phyloP scores from a whole-genome alignment of 2,113 vertebrate species.

The Typhlomys cinereus region DNA sequence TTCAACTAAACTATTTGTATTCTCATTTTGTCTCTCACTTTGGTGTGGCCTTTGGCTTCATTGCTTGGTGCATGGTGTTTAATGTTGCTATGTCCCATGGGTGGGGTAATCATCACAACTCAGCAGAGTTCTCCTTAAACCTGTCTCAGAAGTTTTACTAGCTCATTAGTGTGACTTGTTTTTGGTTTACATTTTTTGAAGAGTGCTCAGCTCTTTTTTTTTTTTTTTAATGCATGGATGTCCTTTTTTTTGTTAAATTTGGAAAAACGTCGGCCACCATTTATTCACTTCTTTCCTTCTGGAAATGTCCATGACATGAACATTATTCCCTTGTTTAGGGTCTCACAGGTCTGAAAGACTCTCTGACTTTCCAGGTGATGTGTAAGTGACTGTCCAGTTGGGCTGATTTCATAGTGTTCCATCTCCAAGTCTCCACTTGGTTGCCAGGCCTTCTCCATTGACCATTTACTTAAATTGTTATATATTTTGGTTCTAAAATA shows the following conservation, averaged over 20 bases:
- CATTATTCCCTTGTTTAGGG: background rate
- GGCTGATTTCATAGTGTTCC: background rate
- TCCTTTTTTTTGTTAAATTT: background rate
- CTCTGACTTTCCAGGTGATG: background rate
- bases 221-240: background rate
- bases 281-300: background rate
- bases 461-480: background rate
- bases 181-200: background rate
- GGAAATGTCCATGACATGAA: background rate
- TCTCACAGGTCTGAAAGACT: background rate
- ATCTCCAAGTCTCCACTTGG: background rate
- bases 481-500: background rate
- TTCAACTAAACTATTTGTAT: background rate
- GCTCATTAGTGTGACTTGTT: no score
- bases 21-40: background rate
- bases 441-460: background rate
- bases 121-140: accelerated
- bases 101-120: no score
- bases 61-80: background rate
- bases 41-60: background rate
- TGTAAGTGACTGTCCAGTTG: background rate
- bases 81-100: background rate
- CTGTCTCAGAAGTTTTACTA: background rate
- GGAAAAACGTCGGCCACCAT: no score
- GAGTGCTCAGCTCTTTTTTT: background rate